phyloP scores from a whole-genome alignment of 2,797 vertebrate species.

The Botia kubotai region DNA sequence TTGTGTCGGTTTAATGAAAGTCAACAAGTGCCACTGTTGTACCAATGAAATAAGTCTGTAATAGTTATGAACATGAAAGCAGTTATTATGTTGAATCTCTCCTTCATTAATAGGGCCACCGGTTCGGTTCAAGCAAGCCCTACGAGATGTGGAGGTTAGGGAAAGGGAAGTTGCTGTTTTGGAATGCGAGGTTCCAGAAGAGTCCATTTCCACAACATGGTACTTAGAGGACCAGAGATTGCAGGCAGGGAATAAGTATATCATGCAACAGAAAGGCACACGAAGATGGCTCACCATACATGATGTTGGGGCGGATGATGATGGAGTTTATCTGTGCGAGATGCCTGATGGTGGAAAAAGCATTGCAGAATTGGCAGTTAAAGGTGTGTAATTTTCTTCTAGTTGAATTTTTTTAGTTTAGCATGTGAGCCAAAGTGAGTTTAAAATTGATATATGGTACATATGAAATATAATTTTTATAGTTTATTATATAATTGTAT shows the following conservation, averaged over 20 bases:
- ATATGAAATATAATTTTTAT: not conserved
- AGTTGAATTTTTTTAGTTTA: not conserved
- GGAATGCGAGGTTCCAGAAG: conserved; percentile 92
- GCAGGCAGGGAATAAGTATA: conserved; percentile 87
- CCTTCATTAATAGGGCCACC: conserved; percentile 77
- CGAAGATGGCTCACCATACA: conserved; percentile 87
- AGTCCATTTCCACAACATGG: conserved; percentile 86
- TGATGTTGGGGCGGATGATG: conserved; percentile 86
- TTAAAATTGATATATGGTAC: not conserved
- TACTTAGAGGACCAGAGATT: conserved; percentile 92
- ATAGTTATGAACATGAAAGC: not conserved
- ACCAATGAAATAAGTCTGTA: not conserved
- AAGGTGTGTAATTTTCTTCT: conserved; percentile 77
- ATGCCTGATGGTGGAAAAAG: conserved; percentile 91
- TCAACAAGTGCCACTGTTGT: too few species aligned
- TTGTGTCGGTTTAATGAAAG: too few species aligned
- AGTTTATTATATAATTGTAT: not conserved
- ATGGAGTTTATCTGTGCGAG: conserved; percentile 95
- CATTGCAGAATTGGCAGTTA: conserved; percentile 90
- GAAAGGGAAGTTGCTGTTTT: conserved; percentile 87
- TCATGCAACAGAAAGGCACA: conserved; percentile 89
- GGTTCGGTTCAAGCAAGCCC: conserved; percentile 82
- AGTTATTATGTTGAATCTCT: not conserved
- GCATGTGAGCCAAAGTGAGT: too few species aligned
- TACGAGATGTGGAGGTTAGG: conserved; percentile 85